phyloP scores from a whole-genome alignment of 2,888 invertebrate species.

The Mayetiola destructor region DNA sequence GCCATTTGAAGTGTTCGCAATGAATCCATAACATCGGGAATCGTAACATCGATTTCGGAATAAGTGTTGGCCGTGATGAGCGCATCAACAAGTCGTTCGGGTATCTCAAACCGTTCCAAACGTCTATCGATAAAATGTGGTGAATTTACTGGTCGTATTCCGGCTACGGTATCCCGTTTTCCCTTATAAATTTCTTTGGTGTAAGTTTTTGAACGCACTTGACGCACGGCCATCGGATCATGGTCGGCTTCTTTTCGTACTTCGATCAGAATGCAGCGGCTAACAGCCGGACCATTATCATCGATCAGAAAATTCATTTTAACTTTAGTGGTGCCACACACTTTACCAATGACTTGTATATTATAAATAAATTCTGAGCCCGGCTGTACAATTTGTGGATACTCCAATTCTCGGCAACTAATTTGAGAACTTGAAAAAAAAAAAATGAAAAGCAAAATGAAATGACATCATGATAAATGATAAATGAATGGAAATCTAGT shows the following conservation, averaged over 20 bases:
- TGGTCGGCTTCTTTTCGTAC: conserved; percentile 16
- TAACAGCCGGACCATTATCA: not conserved
- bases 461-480: too few species aligned
- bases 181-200: conserved; percentile 25
- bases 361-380: not conserved
- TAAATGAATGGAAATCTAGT: too few species aligned
- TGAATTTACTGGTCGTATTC: conserved; percentile 38
- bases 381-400: not conserved
- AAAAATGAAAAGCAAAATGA: too few species aligned
- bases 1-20: conserved; percentile 36
- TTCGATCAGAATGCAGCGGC: not conserved
- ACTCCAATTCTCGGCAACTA: not conserved
- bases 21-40: conserved; percentile 41
- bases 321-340: not conserved
- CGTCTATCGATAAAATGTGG: conserved; percentile 47
- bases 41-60: conserved; percentile 31
- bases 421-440: too few species aligned
- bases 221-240: too few species aligned
- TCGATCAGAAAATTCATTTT: not conserved
- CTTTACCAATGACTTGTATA: not conserved
- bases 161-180: conserved; percentile 35
- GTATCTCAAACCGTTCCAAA: conserved; percentile 37
- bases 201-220: too few species aligned
- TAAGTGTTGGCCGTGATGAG: conserved; percentile 33
- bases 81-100: conserved; percentile 37